Evolutionary conservation across 2,888 invertebrate genomes (phyloP).

Genomic region (Clanis bilineata): DNA sequence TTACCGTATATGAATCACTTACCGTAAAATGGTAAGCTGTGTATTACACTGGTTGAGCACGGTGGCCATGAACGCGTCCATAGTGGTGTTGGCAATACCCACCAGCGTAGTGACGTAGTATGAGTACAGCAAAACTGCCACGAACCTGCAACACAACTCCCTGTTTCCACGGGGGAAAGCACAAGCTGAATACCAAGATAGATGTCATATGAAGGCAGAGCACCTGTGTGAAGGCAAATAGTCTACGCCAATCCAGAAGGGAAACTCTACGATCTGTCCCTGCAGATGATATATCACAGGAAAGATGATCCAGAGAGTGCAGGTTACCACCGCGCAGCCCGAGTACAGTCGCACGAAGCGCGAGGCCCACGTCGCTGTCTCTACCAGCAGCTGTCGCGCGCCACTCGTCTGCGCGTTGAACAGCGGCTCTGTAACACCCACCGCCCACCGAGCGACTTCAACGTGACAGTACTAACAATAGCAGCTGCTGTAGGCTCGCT

Average conservation of each 20-base stretch:
- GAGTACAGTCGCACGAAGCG: constrained; percentile 40
- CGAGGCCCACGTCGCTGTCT: constrained; percentile 33
- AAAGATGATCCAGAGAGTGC: constrained; percentile 60
- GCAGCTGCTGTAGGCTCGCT: too few relatives aligned
- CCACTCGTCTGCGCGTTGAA: constrained; percentile 24
- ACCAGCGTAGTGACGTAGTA: constrained; percentile 69
- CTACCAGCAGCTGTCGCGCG: constrained; percentile 23
- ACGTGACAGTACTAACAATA: too few relatives aligned
- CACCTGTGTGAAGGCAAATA: constrained; percentile 30
- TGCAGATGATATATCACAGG: constrained; percentile 42
- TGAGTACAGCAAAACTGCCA: constrained; percentile 55
- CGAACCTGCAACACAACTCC: constrained; percentile 46
- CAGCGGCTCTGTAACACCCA: constrained; percentile 32
- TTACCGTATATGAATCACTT: not conserved
- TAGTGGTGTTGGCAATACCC: constrained; percentile 73
- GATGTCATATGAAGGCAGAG: too few relatives aligned
- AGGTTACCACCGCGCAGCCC: constrained; percentile 58
- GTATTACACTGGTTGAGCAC: constrained; percentile 62
- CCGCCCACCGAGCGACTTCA: not conserved
- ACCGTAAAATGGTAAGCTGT: constrained; percentile 64
- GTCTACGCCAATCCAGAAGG: constrained; percentile 41
- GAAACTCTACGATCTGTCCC: constrained; percentile 46
- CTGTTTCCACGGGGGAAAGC: too few relatives aligned
- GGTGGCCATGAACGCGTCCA: constrained; percentile 73
- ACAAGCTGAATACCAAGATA: too few relatives aligned